Evolutionary conservation across 35 echinoderm and acorn worm species (phyloP).

Genomic region (Amphiura filiformis): DNA sequence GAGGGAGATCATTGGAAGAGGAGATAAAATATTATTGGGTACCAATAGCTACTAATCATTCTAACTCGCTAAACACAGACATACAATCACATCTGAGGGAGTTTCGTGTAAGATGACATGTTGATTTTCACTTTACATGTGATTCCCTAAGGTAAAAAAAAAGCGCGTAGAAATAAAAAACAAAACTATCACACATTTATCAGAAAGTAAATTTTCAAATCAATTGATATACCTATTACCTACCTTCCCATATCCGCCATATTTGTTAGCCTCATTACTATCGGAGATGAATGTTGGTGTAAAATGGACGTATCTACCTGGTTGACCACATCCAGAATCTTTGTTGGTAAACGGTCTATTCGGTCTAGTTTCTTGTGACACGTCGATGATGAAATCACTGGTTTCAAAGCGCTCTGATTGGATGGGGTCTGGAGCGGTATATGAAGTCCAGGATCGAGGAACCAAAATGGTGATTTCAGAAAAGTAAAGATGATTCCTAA

Average conservation of each 20-base stretch:
- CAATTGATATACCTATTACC: too few species aligned
- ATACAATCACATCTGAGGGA: too few species aligned
- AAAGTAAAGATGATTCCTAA: neutral
- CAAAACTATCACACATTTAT: too few species aligned
- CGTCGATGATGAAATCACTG: constrained; percentile 86
- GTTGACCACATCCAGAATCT: constrained; percentile 62
- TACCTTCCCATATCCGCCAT: constrained; percentile 44
- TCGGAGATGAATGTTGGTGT: constrained; percentile 56
- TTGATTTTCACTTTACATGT: too few species aligned
- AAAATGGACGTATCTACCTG: constrained; percentile 66
- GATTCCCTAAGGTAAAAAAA: too few species aligned
- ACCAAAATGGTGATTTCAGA: neutral
- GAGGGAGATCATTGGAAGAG: too few species aligned
- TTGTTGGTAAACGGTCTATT: constrained; percentile 78
- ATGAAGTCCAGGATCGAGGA: neutral
- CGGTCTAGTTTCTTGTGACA: constrained; percentile 5
- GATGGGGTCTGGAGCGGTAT: neutral
- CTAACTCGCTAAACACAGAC: too few species aligned
- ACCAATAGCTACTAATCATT: too few species aligned
- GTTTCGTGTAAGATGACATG: too few species aligned
- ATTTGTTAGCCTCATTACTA: neutral
- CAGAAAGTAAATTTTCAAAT: too few species aligned
- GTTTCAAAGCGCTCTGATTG: constrained; percentile 51
- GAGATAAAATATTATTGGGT: too few species aligned
- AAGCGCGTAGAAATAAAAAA: too few species aligned